These are phyloP conservation scores for Sapajus apella DNA, from an alignment of 2,113 vertebrate species.

Conservation along the genomic window DNA sequence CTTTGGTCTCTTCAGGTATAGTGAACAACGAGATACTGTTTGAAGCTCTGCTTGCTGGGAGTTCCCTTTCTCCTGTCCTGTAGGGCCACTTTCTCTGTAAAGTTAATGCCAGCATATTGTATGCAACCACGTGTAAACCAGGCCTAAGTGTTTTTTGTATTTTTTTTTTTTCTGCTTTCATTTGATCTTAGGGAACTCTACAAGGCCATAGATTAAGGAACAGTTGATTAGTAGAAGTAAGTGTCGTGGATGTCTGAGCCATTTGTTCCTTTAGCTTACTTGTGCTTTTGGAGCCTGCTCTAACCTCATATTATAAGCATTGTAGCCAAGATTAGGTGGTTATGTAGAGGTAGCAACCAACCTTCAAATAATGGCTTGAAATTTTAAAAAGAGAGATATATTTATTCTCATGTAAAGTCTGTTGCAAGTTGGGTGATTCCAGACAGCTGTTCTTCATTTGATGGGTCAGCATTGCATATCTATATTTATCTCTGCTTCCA, in stretches of 20 bases:
- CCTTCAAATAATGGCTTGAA: slow-evolving; percentile 1
- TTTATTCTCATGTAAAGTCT: slow-evolving; percentile 43
- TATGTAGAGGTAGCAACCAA: neutral
- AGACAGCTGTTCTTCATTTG: neutral
- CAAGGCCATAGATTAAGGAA: neutral
- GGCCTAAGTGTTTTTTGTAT: neutral
- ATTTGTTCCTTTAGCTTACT: neutral
- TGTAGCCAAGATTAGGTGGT: neutral
- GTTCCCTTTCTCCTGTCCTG: neutral
- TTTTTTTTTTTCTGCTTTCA: neutral
- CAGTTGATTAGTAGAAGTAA: neutral
- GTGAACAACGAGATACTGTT: neutral
- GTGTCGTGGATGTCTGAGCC: neutral
- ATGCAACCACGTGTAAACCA: neutral
- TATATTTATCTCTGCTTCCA: neutral
- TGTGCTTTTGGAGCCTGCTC: neutral
- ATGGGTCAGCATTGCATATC: neutral
- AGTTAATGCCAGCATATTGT: neutral
- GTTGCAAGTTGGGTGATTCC: neutral
- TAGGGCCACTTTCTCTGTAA: neutral
- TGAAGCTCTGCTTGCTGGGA: neutral
- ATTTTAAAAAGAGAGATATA: neutral
- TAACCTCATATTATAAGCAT: neutral
- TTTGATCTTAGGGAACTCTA: neutral
- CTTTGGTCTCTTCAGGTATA: neutral